Evolutionary conservation across 2,888 invertebrate species (phyloP), one percentile per base, ranked within the genome.

Genomic region (Latrodectus elegans): DNA sequence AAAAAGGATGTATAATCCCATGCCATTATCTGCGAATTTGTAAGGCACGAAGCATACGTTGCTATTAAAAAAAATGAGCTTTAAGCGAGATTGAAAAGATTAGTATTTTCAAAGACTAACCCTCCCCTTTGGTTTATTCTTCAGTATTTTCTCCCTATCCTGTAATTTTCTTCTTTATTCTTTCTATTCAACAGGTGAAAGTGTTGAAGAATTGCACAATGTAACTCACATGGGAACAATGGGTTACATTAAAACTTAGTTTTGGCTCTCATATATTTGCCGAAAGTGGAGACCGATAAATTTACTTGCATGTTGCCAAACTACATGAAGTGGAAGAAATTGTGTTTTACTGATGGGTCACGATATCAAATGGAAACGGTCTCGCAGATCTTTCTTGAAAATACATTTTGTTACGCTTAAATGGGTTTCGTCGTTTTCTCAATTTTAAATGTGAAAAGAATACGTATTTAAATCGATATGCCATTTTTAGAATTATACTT

Each of bases 161-260:
- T 60, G 72, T 55, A 78, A 68, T 78, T 84, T 84, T 22, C 78
- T 55, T 65, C 73, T 78, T 73, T 51, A 60, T 60, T 49, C 51
- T 60, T 72, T 38, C 49, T 77, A 77, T 67, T 71, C 77, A 67
- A 60, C 53, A 65, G 76, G 67, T 67, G 78, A 78, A 74, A 79
- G 85, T 79, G 79, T 84, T 84, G 77, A 84, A 74, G 84, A 84
- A 79, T 84, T 79, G 78, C 74, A 75, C 78, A 84, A 84, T 79
- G 79, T 38, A 52, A 64, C 80, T 64, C 80, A 51, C 71, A 49
- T 55, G 65, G 72, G 52, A 80, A 85, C 85, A 79, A 85, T 85
- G 74, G 64, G 49, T 65, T 70, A 53, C 55, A 78, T 79, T 17
- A 68, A 53, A 60, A 60, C 38, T 38, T 38, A 38, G 60, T n/a